Evolutionary conservation across 2,888 invertebrate genomes (phyloP).

Genomic region (Caenorhabditis drosophilae): DNA sequence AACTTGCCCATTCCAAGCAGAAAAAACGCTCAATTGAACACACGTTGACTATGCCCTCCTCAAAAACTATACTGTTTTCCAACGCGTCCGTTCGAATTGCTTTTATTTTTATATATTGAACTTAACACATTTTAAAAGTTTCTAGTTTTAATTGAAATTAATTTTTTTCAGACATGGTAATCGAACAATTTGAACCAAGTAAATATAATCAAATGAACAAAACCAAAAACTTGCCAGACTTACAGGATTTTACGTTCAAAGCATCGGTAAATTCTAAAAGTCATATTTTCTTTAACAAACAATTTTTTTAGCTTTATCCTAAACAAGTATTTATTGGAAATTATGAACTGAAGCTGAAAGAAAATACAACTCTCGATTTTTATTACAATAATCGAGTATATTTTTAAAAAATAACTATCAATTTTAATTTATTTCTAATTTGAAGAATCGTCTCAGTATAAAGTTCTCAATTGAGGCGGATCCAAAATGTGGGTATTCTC

Average conservation of each 20-base stretch:
- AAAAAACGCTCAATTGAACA: no score
- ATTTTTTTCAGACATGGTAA: neutral
- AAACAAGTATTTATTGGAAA: slow-evolving; percentile 10
- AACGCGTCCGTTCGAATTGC: no score
- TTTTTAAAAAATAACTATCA: no score
- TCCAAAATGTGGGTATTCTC: slow-evolving; percentile 1
- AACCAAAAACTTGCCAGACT: neutral
- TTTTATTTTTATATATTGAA: no score
- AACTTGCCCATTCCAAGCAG: no score
- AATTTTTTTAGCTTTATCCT: slow-evolving; percentile 11
- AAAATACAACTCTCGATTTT: neutral
- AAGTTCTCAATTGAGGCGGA: no score
- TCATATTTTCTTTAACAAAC: no score
- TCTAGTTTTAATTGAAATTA: no score
- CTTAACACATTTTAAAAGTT: no score
- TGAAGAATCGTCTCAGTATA: neutral
- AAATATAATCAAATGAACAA: neutral
- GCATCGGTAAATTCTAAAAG: neutral
- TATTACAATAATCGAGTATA: neutral
- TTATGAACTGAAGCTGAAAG: neutral
- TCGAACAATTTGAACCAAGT: neutral
- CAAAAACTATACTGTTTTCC: no score
- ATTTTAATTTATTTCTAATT: no score
- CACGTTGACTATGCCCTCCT: no score
- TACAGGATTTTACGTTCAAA: neutral